Base-by-base conservation (phyloP, 1,140 invertebrate genomes). In the Dreissena rostriformis region DNA sequence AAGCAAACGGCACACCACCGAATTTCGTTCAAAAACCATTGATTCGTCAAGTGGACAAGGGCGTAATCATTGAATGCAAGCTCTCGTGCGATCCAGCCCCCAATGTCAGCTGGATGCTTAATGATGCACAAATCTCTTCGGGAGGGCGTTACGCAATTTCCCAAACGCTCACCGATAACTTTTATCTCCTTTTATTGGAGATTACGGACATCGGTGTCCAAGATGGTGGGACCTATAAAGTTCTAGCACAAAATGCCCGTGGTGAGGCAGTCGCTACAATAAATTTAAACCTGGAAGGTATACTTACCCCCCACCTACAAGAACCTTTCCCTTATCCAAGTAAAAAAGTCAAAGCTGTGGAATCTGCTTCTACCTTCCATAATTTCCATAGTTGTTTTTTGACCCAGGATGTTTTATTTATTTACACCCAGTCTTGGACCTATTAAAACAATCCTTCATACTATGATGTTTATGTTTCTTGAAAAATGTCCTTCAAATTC, bases 181-280 rank as follows among this genome's bases (percentile, higher is more conserved):
- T 98, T 94, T 97, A 98, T 91, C 95, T 98, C 92, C 96, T 97
- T 57, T 82, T 84, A 1, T 82, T 99, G 87, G 98, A 98, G 93
- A 95, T 99, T 88, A 97, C 98, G 92, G 97, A 98, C 94, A 98
- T 99, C 88, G 96, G 98, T 93, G 97, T 98, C 95, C 96, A 96
- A 53, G 98, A 99, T 94, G 98, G 97, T 85, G 98, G 98, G 89
- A 96, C 98, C 83, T 99, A 99, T 95, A 98, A 98, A 94, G 98
- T 99, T 90, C 97, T 98, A 94, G 98, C 98, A 88, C 98, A 98
- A 94, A 99, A 99, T 94, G 97, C 97, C 93, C 97, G 97, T 95
- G 98, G 98, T 92, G 98, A 99, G 95, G 97, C 99, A 91, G 97
- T 97, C 82, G 98, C 98, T 86, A 99, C 98, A 89, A 99, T 99